Base-by-base conservation (phyloP, 2,113 vertebrate species). In the Propithecus coquereli region DNA sequence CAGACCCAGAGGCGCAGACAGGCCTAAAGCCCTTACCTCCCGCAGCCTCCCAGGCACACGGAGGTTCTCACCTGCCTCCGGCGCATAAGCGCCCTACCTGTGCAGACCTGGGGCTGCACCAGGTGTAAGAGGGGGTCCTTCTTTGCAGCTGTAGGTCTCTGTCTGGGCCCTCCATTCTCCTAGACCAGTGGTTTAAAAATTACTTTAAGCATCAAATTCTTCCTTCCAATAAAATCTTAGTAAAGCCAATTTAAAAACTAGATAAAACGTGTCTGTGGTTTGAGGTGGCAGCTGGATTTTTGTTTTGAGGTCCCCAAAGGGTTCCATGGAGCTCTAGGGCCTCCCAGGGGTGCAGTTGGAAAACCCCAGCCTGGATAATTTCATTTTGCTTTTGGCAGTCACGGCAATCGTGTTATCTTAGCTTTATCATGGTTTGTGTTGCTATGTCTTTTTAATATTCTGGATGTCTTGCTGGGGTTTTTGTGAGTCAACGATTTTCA, bases 11-110 rank as follows among this genome's bases (percentile, higher is more conserved):
- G 40, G 52, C 81, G 4, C 25, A n/a, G 71, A 47, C 43, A 76
- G 45, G 27, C 20, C 45, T 16, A 52, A 12, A 11, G 12, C 17
- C 27, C 40, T 77, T 16, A 6, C n/a, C 34, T 59, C 66, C 30
- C 59, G 34, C 14, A 9, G 2, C 2, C 16, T 80, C 37, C 43
- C 37, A 40, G 37, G 12, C 34, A 5, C 27, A 0, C 0, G 10
- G 20, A 25, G 52, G 37, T 18, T n/a, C 30, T 30, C 12, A 27
- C 71, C 54, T 50, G 81, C 12, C 61, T 50, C 52, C 25, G 61
- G 37, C 14, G 12, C 2, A 0, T 9, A 18, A 6, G 34, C 7
- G 34, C 40, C 43, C 18, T 14, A 23, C 43, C 57, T 3, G 40
- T 25, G 34, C 57, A 43, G 80, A 34, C 43, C 7, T 45, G 4